phyloP scores from a whole-genome alignment of 2,888 invertebrate species.

The Tridacna gigas region DNA sequence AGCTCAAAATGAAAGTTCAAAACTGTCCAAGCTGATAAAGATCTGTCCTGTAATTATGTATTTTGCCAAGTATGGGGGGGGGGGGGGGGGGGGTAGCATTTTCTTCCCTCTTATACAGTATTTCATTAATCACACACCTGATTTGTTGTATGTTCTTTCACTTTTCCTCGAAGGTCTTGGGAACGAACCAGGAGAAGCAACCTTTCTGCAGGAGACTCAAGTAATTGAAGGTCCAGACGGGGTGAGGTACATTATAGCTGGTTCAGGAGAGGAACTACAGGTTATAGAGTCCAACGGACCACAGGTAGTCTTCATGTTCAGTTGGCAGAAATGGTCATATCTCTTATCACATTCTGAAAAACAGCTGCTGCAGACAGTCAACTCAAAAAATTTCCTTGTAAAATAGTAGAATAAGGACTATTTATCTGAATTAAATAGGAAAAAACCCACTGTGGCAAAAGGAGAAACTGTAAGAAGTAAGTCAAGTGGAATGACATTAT shows the following conservation, averaged over 20 bases:
- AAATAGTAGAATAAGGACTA: not conserved
- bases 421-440: not conserved
- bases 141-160: too few relatives aligned
- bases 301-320: constrained; percentile 32
- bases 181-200: constrained; percentile 52
- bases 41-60: too few relatives aligned
- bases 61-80: too few relatives aligned
- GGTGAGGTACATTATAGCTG: constrained; percentile 61
- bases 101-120: too few relatives aligned
- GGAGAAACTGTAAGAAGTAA: not conserved
- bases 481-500: too few relatives aligned
- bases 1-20: too few relatives aligned
- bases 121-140: too few relatives aligned
- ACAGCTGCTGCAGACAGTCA: not conserved
- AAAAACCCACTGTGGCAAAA: not conserved
- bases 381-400: too few relatives aligned
- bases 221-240: constrained; percentile 66
- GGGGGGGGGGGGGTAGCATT: too few relatives aligned
- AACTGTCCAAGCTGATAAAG: too few relatives aligned
- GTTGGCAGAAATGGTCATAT: not conserved
- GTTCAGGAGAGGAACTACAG: constrained; percentile 62
- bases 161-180: constrained; percentile 19
- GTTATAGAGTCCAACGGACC: constrained; percentile 57
- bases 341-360: too few relatives aligned
- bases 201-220: constrained; percentile 64